Conservation (phyloP, 1,140 invertebrate genomes). For the Tyrophagus putrescentiae region DNA sequence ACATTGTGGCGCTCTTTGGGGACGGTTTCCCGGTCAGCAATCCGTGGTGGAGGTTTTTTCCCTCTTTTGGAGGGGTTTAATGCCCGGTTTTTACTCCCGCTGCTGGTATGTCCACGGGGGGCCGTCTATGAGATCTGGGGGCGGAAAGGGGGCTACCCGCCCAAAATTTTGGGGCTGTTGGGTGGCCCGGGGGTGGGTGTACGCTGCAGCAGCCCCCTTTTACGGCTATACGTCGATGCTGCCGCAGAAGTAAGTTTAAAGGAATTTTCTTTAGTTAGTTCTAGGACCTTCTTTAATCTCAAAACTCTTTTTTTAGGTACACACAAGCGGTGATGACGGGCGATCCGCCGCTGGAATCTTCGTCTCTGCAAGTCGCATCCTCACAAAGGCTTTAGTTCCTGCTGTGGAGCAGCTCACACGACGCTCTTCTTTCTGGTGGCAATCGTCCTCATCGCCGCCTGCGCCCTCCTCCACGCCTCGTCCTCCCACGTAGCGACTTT, state of each 20-base stretch:
- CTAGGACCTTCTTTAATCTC: neutral
- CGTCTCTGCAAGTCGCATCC: constrained; percentile 62
- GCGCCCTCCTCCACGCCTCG: constrained; percentile 53
- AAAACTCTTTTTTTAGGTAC: constrained; percentile 39
- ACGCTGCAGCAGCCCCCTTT: constrained; percentile 82
- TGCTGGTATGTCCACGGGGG: constrained; percentile 61
- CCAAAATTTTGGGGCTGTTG: constrained; percentile 66
- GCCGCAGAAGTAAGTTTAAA: constrained; percentile 40
- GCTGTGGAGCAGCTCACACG: constrained; percentile 55
- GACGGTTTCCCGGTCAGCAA: constrained; percentile 71
- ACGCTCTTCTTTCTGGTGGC: constrained; percentile 66
- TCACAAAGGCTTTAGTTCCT: constrained; percentile 56
- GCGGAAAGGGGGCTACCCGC: constrained; percentile 51
- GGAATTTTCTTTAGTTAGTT: too few species aligned
- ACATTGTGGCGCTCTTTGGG: constrained; percentile 72
- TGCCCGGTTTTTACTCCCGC: constrained; percentile 68
- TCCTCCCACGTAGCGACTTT: constrained; percentile 58
- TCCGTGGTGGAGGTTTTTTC: constrained; percentile 61
- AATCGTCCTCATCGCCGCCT: constrained; percentile 52
- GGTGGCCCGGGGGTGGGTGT: constrained; percentile 71
- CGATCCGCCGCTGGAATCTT: constrained; percentile 70
- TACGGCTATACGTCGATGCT: constrained; percentile 84
- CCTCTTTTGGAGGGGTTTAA: constrained; percentile 64
- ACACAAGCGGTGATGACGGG: constrained; percentile 85
- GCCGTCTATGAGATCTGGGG: constrained; percentile 66